Conservation (phyloP, 2,797 vertebrate genomes). For the Neopelma chrysocephalum region DNA sequence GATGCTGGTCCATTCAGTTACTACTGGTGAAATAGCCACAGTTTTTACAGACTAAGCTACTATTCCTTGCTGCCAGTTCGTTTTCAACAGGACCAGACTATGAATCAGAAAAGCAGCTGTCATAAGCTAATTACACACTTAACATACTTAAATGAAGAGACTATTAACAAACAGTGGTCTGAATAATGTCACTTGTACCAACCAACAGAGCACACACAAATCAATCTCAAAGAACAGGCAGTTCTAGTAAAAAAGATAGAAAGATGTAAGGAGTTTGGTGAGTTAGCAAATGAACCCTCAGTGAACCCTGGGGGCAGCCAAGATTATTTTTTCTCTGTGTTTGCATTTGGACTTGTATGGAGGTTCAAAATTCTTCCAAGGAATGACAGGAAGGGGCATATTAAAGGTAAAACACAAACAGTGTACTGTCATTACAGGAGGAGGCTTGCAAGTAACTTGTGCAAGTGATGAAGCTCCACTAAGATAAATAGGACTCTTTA, state of each 20-base stretch:
- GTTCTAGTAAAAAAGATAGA: not conserved
- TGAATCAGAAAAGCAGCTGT: not conserved
- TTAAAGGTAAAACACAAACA: not conserved
- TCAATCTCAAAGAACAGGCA: not conserved
- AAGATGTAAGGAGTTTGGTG: not conserved
- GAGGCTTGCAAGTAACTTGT: not conserved
- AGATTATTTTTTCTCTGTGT: not conserved
- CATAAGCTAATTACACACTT: not conserved
- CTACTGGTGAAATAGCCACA: not conserved
- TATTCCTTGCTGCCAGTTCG: not conserved
- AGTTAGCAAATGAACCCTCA: not conserved
- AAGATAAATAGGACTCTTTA: not conserved
- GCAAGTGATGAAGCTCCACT: not conserved
- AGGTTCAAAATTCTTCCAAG: not conserved
- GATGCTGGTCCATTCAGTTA: not conserved
- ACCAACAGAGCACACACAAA: not conserved
- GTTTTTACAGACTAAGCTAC: not conserved
- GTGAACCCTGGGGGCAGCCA: not conserved
- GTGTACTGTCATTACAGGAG: not conserved
- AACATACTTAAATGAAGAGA: not conserved
- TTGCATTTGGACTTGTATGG: not conserved
- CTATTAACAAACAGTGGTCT: not conserved
- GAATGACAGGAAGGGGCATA: not conserved
- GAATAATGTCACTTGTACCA: not conserved
- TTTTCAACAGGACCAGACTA: not conserved